Evolutionary conservation across 2,888 invertebrate species (phyloP).

Genomic region (Hymenopus coronatus): DNA sequence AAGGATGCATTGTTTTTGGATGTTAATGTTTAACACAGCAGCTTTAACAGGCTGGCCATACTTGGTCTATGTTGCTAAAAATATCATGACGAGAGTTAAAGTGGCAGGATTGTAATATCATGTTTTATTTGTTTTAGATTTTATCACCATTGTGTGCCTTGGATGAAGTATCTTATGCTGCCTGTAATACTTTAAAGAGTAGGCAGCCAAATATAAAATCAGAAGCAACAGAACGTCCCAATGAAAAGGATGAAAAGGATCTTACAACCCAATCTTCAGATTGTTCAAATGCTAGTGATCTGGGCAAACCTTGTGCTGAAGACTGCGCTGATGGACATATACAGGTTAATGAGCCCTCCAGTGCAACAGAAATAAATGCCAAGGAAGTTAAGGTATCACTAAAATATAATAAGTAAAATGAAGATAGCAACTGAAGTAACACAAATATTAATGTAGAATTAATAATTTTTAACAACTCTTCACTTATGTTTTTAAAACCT

Average conservation of each 20-base stretch:
- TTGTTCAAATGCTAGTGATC: not conserved
- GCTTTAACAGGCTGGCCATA: too few species aligned
- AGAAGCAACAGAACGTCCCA: not conserved
- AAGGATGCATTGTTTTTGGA: too few species aligned
- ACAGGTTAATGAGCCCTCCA: not conserved
- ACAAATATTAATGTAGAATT: too few species aligned
- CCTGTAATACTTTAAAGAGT: constrained; percentile 17
- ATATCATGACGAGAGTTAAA: too few species aligned
- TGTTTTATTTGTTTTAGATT: constrained; percentile 5
- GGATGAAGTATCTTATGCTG: constrained; percentile 25
- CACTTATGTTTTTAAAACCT: too few species aligned
- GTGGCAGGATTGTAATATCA: too few species aligned
- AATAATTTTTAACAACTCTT: too few species aligned
- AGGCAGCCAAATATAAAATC: not conserved
- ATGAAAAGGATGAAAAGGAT: not conserved
- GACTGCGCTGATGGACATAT: not conserved
- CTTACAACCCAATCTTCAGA: not conserved
- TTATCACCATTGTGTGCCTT: constrained; percentile 22
- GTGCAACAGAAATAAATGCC: not conserved
- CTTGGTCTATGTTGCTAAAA: too few species aligned
- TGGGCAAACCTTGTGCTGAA: not conserved
- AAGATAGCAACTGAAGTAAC: too few species aligned
- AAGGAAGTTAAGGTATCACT: not conserved
- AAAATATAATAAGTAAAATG: too few species aligned
- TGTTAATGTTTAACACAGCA: too few species aligned